phyloP scores from a whole-genome alignment of 1,140 invertebrate species.

The Philaenus spumarius region DNA sequence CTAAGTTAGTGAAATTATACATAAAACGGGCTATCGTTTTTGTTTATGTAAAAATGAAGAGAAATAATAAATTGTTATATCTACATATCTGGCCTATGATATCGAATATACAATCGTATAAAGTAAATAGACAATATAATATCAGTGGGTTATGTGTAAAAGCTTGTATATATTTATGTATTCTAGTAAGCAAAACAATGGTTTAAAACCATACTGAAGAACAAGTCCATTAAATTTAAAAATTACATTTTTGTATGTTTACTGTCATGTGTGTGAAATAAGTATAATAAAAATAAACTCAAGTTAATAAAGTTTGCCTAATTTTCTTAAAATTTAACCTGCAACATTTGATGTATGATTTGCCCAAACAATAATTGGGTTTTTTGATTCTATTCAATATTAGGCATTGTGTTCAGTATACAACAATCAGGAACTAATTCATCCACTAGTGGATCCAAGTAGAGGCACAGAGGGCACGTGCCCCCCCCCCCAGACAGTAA shows the following conservation, averaged over 20 bases:
- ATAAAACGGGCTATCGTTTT: background rate
- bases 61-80: slow-evolving; percentile 3
- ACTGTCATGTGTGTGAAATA: slow-evolving; percentile 14
- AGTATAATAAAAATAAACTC: background rate
- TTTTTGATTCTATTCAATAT: no score
- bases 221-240: slow-evolving; percentile 6
- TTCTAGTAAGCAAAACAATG: background rate
- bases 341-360: no score
- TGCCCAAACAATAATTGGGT: no score
- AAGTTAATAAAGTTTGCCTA: background rate
- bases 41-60: background rate
- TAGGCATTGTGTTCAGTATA: no score
- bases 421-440: no score
- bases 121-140: slow-evolving; percentile 13
- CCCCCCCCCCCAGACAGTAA: no score
- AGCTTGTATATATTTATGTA: slow-evolving; percentile 13
- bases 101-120: slow-evolving; percentile 5
- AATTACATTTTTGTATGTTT: slow-evolving; percentile 12
- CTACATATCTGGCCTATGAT: slow-evolving; percentile 17
- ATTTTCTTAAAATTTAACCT: no score
- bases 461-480: no score
- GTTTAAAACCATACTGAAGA: background rate
- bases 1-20: background rate
- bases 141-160: slow-evolving; percentile 5
- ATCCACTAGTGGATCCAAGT: no score